Evolutionary conservation across 2,113 vertebrate species (phyloP), one percentile per base, ranked within the genome.

Genomic region (Poeciliopsis retropinna): DNA sequence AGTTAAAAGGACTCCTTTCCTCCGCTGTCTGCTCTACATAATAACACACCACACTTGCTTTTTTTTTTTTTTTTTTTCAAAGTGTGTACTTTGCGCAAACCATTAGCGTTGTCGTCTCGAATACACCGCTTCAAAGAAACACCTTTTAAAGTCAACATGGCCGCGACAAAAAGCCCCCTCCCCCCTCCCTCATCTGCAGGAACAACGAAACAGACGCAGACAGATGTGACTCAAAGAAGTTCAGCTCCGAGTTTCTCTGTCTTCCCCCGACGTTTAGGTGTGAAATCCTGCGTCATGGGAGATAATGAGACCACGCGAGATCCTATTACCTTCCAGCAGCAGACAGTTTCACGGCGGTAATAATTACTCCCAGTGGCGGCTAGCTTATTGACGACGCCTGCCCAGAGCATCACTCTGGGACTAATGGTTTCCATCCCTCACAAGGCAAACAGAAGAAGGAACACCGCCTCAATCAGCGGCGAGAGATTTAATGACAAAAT

Each of bases 321-420:
- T 92, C 88, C 76, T 84, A 88, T 91, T 92, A 88, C 87, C 88
- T 89, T 87, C 81, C 82, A 65, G 81, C 85, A 66, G 34, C 85
- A 39, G 82, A 84, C 75, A 64, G 81, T 80, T 92, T 89, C 88
- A 80, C 81, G 44, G 83, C 84, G 29, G 81, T 67, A 89, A 85
- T 94, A 93, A 95, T 93, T 91, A 91, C 87, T 94, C 93, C 92
- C 93, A 88, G 79, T 61, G 90, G 90, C 82, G 69, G 68, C 87
- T 70, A 81, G 76, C 84, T 90, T 91, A 92, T 90, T 87, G 90
- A 91, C 79, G 67, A 80, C 1, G 88, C 27, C 87, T 78, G 89
- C 88, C 85, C 83, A 72, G 89, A 93, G 80, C 78, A 88, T 85
- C 73, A 83, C 88, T 68, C 71, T 63, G 89, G 90, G 90, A 90